Percentiles rank a stretch among this genome's conserved stretches.
Conservation (phyloP, 2,797 vertebrate genomes). For the Silurus aristotelis region DNA sequence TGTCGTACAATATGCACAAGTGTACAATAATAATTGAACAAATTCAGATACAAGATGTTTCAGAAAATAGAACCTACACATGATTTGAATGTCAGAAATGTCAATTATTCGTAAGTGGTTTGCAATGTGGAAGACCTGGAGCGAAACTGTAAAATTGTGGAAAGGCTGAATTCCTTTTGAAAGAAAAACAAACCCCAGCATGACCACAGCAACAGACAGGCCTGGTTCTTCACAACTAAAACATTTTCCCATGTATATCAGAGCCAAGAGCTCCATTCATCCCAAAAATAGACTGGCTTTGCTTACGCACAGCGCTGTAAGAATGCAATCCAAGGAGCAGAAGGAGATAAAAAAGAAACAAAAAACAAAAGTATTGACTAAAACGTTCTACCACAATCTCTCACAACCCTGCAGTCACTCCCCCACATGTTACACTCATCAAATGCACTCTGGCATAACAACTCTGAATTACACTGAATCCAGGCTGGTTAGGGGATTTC, state of each 20-base stretch:
- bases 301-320: conserved; percentile 73
- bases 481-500: conserved; percentile 17
- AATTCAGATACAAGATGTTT: not conserved
- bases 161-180: conserved; percentile 13
- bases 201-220: conserved; percentile 32
- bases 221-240: conserved; percentile 60
- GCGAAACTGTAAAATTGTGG: not conserved
- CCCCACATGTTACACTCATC: conserved; percentile 29
- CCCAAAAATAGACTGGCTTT: conserved; percentile 74
- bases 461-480: conserved; percentile 24
- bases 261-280: conserved; percentile 74
- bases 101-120: not conserved
- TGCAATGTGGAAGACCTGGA: not conserved
- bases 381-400: conserved; percentile 35
- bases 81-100: not conserved
- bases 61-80: not conserved
- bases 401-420: conserved; percentile 30
- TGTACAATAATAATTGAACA: not conserved
- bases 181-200: conserved; percentile 16
- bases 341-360: conserved; percentile 29
- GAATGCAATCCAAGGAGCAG: conserved; percentile 70
- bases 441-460: not conserved
- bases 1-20: not conserved
- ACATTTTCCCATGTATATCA: conserved; percentile 67
- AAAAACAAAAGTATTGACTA: conserved; percentile 27